Evolutionary conservation across 2,797 vertebrate genomes (phyloP), one percentile per base, ranked within the genome.

Genomic region (Myiotriccus ornatus): DNA sequence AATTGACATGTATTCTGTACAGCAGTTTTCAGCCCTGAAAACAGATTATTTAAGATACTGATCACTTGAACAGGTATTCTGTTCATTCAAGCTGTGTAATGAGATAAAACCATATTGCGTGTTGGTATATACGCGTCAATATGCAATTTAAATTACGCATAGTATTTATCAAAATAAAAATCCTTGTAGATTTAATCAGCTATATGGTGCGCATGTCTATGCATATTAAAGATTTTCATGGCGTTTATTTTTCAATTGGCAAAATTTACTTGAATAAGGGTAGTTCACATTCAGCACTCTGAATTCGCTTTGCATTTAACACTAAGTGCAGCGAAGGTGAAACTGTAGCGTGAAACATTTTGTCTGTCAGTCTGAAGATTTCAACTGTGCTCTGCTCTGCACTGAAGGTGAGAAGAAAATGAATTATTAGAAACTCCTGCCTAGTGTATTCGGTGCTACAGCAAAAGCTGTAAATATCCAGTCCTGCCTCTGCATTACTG

Each of bases 311-410:
- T 82, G 14, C 27, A 8, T 82, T 59, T 92, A 69, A 63, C 70
- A 27, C 30, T 39, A 27, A 1, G 0, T 91, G 73, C 55, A 81
- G n/a, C 16, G 64, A 65, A 88, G 80, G 47, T 83, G 79, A 82
- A 87, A 60, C 59, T 77, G 32, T 52, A 64, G 52, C n/a, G 41
- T 76, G 52, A 78, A 94, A 60, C 0, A 0, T 80, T 78, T 73
- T 89, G 41, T 78, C 56, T 79, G 53, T 80, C 89, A 59, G 20
- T 53, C 56, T 81, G 74, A 82, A 92, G 63, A 88, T 90, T 90
- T 86, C 55, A 22, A 32, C 67, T 79, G 3, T 35, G 35, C 46
- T 87, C 21, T 80, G 15, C 53, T 87, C 79, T 70, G 50, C 75
- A 78, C 15, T 63, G 68, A 76, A 47, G 75, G 37, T 69, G 44